These are phyloP conservation scores for Sparus aurata DNA, from an alignment of 2,797 vertebrate species.

Conservation along the genomic window DNA sequence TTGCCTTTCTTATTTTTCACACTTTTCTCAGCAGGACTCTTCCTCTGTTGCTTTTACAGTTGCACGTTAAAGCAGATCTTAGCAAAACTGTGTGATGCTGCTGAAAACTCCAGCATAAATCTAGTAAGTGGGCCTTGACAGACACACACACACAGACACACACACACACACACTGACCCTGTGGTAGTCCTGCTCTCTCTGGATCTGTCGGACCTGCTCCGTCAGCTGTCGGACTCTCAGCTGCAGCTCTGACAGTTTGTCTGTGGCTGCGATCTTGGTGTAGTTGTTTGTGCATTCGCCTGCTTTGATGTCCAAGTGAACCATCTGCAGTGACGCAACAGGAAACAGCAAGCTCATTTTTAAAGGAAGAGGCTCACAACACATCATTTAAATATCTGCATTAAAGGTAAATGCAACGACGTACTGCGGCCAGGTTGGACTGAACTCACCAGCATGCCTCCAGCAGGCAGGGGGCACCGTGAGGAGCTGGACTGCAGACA, in stretches of 20 bases:
- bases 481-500: conserved; percentile 90
- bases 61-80: not conserved
- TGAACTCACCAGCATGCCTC: conserved; percentile 85
- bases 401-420: not conserved
- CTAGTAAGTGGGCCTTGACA: not conserved
- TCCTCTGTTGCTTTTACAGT: not conserved
- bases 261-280: conserved; percentile 90
- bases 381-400: not conserved
- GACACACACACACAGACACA: not conserved
- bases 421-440: not conserved
- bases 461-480: conserved; percentile 88
- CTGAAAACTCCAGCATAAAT: not conserved
- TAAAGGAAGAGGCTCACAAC: not conserved
- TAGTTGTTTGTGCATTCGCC: conserved; percentile 92
- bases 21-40: not conserved
- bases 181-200: not conserved
- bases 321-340: conserved; percentile 78
- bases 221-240: conserved; percentile 89
- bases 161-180: not conserved
- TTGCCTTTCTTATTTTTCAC: too few relatives aligned
- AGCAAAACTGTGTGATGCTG: not conserved
- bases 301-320: conserved; percentile 92
- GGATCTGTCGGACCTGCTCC: conserved; percentile 84
- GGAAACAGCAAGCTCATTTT: not conserved
- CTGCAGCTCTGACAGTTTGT: conserved; percentile 91